These are phyloP conservation scores for Stigmatopora nigra DNA, from an alignment of 2,113 vertebrate genomes.

Conservation along the genomic window DNA sequence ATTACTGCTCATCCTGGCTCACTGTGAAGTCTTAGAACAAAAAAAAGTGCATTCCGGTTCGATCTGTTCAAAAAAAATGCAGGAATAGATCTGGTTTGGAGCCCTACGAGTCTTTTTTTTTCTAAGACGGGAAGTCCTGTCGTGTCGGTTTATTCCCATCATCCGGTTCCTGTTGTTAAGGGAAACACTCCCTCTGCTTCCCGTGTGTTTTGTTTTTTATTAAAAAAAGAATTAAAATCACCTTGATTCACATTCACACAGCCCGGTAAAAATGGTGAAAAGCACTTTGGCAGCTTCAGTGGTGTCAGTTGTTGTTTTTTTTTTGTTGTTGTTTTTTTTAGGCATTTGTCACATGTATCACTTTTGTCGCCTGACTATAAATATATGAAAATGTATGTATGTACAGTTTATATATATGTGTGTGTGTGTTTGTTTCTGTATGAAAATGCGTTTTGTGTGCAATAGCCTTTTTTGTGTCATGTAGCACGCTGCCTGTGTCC, in stretches of 20 bases:
- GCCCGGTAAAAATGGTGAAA: slow-evolving; percentile 61
- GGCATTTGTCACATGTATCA: slow-evolving; percentile 42
- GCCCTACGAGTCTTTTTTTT: slow-evolving; percentile 36
- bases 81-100: slow-evolving; percentile 38
- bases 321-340: slow-evolving; percentile 26
- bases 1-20: slow-evolving; percentile 63
- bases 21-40: slow-evolving; percentile 60
- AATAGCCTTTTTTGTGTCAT: slow-evolving; percentile 70
- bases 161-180: slow-evolving; percentile 64
- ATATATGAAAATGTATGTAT: slow-evolving; percentile 59
- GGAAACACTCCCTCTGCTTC: slow-evolving; percentile 46
- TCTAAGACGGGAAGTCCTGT: slow-evolving; percentile 62
- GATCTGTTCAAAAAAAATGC: slow-evolving; percentile 19
- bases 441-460: slow-evolving; percentile 68
- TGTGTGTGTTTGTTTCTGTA: slow-evolving; percentile 54
- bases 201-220: slow-evolving; percentile 39
- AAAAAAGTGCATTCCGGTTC: slow-evolving; percentile 23
- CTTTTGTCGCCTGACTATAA: slow-evolving; percentile 38
- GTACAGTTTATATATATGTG: slow-evolving; percentile 62
- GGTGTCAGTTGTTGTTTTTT: slow-evolving; percentile 41
- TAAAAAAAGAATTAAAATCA: slow-evolving; percentile 2
- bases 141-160: slow-evolving; percentile 37
- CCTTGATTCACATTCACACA: slow-evolving; percentile 35
- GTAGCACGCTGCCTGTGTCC: slow-evolving; percentile 74
- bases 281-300: slow-evolving; percentile 75